These are phyloP conservation scores for Drosophila seclusa DNA, from an alignment of 2,888 invertebrate species.

Conservation along the genomic window DNA sequence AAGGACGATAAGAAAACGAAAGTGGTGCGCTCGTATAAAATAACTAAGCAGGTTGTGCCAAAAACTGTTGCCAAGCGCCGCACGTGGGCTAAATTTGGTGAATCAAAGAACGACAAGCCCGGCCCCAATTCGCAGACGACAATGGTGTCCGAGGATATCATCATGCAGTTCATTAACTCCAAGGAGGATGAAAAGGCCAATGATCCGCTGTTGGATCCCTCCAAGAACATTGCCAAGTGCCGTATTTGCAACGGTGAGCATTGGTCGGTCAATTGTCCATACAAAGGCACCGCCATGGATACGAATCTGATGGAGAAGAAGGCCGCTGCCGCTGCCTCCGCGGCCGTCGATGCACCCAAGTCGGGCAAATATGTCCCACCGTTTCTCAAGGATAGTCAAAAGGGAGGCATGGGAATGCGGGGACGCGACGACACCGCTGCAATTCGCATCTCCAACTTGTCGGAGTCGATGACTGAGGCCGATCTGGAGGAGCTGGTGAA, in stretches of 20 bases:
- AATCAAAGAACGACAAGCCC: slow-evolving; percentile 95
- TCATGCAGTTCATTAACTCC: slow-evolving; percentile 95
- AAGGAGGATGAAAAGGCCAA: slow-evolving; percentile 95
- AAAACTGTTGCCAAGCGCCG: slow-evolving; percentile 97
- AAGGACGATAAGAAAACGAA: slow-evolving; percentile 96
- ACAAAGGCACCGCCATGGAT: slow-evolving; percentile 94
- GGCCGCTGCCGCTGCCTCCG: slow-evolving; percentile 84
- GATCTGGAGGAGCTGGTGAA: slow-evolving; percentile 98
- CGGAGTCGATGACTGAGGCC: slow-evolving; percentile 96
- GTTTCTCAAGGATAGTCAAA: slow-evolving; percentile 93
- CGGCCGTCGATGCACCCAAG: slow-evolving; percentile 82
- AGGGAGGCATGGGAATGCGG: slow-evolving; percentile 89
- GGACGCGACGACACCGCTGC: slow-evolving; percentile 93
- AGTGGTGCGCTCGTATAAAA: slow-evolving; percentile 95
- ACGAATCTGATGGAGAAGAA: slow-evolving; percentile 88
- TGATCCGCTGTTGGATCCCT: slow-evolving; percentile 93
- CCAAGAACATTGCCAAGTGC: slow-evolving; percentile 91
- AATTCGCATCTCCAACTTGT: slow-evolving; percentile 98
- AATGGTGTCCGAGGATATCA: slow-evolving; percentile 97
- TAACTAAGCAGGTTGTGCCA: slow-evolving; percentile 94
- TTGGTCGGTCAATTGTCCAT: slow-evolving; percentile 99
- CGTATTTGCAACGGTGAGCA: slow-evolving; percentile 97
- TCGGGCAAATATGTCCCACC: slow-evolving; percentile 93
- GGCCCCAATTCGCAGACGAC: slow-evolving; percentile 99
- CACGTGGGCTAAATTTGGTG: slow-evolving; percentile 98